Evolutionary conservation across 2,888 invertebrate species (phyloP), one percentile per base, ranked within the genome.

Genomic region (Carcina quercana): DNA sequence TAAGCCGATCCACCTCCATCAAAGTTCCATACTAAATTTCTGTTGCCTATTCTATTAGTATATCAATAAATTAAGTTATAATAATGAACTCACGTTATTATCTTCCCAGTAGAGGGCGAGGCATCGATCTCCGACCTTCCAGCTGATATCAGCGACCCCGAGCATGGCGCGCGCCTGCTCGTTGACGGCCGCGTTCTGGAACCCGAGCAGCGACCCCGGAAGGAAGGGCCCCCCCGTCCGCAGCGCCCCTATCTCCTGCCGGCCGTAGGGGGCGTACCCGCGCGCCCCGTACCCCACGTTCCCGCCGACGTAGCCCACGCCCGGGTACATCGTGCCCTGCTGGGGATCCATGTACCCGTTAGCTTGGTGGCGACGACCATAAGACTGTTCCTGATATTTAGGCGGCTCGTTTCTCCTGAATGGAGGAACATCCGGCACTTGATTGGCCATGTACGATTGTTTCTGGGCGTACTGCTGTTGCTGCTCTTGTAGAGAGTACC

Each of bases 61-160:
- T n/a, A n/a, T n/a, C n/a, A n/a, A n/a, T n/a, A n/a, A n/a, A n/a
- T n/a, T n/a, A n/a, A n/a, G n/a, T n/a, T n/a, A n/a, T n/a, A n/a
- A n/a, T n/a, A 17, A 17, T 12, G 27, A 4, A 24, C 86, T 84
- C 63, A 93, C 95, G 80, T 90, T 90, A 56, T 92, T 91, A 74
- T 96, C 96, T 68, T 96, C 95, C 96, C 96, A 96, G 73, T 96
- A 96, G 57, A 94, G 93, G 5, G 96, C 96, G 72, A 95, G 86
- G 59, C 95, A 95, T 38, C 90, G 87, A 61, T 95, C 95, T 7
- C 94, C 95, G 29, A 89, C 78, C 59, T 89, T 90, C 93, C 93
- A 94, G 45, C 84, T 85, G 65, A 79, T 70, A 27, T 82, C 80
- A 0, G 86, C 84, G 45, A 75, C 83, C n/a, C 82, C 84, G 12